These are phyloP conservation scores for Lates japonicus DNA, from an alignment of 2,797 vertebrate genomes.

Conservation along the genomic window DNA sequence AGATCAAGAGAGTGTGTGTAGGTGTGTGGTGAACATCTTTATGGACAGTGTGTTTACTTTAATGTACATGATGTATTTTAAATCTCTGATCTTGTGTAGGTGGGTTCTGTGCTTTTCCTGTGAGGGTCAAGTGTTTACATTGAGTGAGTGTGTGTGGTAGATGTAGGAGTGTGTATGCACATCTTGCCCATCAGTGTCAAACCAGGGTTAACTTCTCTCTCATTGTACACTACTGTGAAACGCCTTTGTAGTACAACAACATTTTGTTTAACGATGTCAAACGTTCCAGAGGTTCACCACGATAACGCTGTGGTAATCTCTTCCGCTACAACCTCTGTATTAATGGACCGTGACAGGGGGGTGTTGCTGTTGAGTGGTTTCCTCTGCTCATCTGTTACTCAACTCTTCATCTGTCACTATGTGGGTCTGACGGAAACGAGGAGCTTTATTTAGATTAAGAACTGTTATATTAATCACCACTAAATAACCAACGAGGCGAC, in stretches of 20 bases:
- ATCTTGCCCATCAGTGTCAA: neutral
- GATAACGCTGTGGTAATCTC: conserved; percentile 5
- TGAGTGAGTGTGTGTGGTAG: neutral
- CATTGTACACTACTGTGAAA: neutral
- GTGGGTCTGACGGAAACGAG: neutral
- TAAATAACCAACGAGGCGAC: neutral
- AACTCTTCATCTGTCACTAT: conserved; percentile 10
- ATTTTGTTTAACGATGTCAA: neutral
- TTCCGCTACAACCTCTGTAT: neutral
- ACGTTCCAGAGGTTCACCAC: conserved; percentile 3
- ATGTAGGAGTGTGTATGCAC: neutral
- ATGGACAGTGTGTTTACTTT: conserved; percentile 30
- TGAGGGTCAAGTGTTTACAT: conserved; percentile 1
- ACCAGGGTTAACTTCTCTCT: neutral
- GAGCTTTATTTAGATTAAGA: conserved; percentile 8
- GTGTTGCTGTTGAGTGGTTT: neutral
- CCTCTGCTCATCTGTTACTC: conserved; percentile 23
- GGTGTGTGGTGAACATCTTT: conserved; percentile 17
- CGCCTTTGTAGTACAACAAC: neutral
- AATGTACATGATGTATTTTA: neutral
- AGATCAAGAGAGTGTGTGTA: conserved; percentile 43
- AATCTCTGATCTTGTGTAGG: conserved; percentile 33
- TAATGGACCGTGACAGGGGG: neutral
- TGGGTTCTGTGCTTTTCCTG: conserved; percentile 10
- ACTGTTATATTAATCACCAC: neutral